Evolutionary conservation across 2,113 vertebrate species (phyloP).

Genomic region (Brachionichthys hirsutus): DNA sequence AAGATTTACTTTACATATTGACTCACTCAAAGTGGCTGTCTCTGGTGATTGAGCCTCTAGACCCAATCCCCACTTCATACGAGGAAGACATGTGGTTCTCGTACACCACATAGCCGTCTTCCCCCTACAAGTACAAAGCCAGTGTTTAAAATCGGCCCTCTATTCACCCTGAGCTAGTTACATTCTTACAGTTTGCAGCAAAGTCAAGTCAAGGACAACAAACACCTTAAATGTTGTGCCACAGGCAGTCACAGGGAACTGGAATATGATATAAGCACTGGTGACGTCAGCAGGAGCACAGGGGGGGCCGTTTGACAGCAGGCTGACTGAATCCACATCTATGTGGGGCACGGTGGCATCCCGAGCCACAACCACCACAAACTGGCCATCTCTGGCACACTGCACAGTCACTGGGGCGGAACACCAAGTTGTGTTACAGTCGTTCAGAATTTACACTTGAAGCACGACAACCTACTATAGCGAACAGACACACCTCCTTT

Average conservation of each 20-base stretch:
- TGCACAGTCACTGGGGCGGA: constrained; percentile 73
- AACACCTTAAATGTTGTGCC: constrained; percentile 63
- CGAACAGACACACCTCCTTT: constrained; percentile 52
- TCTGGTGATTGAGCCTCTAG: constrained; percentile 73
- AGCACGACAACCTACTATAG: too few relatives aligned
- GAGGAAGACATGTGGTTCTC: constrained; percentile 73
- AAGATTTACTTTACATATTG: not conserved
- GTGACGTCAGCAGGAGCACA: constrained; percentile 60
- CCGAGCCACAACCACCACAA: constrained; percentile 72
- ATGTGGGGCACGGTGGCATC: constrained; percentile 63
- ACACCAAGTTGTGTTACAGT: not conserved
- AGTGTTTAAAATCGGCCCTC: not conserved
- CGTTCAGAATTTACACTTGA: not conserved
- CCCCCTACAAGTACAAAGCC: constrained; percentile 45
- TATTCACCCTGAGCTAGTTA: not conserved
- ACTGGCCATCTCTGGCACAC: constrained; percentile 76
- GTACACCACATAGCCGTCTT: constrained; percentile 62
- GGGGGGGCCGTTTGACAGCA: constrained; percentile 45
- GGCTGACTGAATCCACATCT: constrained; percentile 61
- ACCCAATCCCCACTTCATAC: constrained; percentile 71
- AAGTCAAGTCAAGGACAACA: not conserved
- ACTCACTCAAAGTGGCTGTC: constrained; percentile 79
- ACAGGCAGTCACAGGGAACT: constrained; percentile 74
- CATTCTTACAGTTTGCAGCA: too few relatives aligned
- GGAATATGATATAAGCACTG: constrained; percentile 67